Percentiles rank a stretch among this genome's conserved stretches.
Conservation (phyloP, 2,113 vertebrate genomes). For the Leptocoma aspasia region DNA sequence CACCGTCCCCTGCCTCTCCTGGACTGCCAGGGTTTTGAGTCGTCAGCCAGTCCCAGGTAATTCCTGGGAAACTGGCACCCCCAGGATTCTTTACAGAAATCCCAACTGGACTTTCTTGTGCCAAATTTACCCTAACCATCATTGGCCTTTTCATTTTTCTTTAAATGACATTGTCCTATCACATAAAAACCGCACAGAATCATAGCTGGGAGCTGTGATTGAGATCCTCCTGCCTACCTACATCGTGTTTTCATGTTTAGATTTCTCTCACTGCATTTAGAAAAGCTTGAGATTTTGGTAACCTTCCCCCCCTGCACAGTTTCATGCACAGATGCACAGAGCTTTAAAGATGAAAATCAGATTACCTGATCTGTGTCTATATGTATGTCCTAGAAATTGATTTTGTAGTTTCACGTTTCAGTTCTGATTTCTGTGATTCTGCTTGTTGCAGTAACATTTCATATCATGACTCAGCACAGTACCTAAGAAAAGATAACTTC, state of each 20-base stretch:
- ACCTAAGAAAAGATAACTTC: neutral
- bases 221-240: neutral
- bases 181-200: neutral
- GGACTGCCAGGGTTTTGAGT: neutral
- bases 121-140: constrained; percentile 67
- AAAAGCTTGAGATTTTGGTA: neutral
- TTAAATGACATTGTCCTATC: neutral
- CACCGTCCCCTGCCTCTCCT: neutral
- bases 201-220: neutral
- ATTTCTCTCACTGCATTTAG: neutral
- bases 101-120: constrained; percentile 58
- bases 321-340: neutral
- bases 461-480: neutral
- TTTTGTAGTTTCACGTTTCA: neutral
- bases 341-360: constrained; percentile 30
- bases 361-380: neutral
- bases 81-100: neutral
- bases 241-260: neutral
- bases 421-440: neutral
- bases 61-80: neutral
- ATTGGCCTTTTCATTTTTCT: constrained; percentile 41
- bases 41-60: neutral
- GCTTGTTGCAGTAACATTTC: neutral
- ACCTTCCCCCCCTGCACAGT: neutral
- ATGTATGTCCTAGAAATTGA: neutral